Evolutionary conservation across 30 jellyfish, hydroid and myxozoan species (phyloP), one percentile per base, ranked within the genome.

Genomic region (Chironex yamaguchii): DNA sequence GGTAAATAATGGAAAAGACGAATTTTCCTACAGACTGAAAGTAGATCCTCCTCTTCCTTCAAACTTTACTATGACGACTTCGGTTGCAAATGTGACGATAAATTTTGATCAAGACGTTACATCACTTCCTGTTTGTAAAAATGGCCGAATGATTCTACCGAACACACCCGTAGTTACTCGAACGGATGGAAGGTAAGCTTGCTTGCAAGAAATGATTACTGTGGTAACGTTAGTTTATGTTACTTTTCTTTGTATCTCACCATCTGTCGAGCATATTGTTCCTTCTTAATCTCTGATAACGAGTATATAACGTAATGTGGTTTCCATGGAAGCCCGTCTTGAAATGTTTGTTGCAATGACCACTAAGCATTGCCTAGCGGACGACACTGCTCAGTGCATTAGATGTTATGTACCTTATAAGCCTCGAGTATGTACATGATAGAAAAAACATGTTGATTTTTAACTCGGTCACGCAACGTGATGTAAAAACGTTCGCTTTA

Each of bases 91-190:
- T 3, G 95, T 68, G 31, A 87, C 88, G 24, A 77, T 86, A 17
- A 42, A 52, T 14, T 73, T 21, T 42, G 20, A 68, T 0, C 84
- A 87, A 24, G 63, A 85, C 54, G 13, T 34, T 20, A 74, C 95
- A 23, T 85, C 95, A 21, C 42, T 54, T 73, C 58, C 58, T 6
- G 13, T 42, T 6, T 85, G 95, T 32, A 86, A 86, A 13, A 63
- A 49, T 29, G 95, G 95, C 30, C 73, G 89, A 27, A 71, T 85
- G 95, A 64, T 86, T 86, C 21, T 85, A 27, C 95, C 95, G 0
- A 87, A 82, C 0, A 85, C 73, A 89, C 89, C 95, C 2, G 52
- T 73, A 21, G 54, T 72, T 0, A 36, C 42, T 9, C 20, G 31
- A 64, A 85, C 95, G 0, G 62, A 67, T 23, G 49, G 42, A 85